Evolutionary conservation across 2,888 invertebrate genomes (phyloP).

Genomic region (Hoplodrina ambigua): DNA sequence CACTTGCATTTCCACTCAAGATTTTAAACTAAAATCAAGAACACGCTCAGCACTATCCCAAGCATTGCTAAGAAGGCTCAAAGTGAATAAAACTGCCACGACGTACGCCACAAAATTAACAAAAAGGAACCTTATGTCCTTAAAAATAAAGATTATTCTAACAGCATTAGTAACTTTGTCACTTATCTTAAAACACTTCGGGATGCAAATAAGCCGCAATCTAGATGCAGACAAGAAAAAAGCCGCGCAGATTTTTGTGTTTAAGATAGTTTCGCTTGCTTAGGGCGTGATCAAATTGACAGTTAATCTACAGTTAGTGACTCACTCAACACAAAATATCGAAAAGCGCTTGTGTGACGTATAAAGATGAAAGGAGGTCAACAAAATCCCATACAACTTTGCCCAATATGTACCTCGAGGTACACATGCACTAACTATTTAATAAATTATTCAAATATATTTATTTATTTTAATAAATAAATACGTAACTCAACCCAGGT

Average conservation of each 20-base stretch:
- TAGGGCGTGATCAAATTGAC: not conserved
- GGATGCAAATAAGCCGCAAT: slow-evolving; percentile 69
- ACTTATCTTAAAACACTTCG: slow-evolving; percentile 66
- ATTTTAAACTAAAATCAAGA: slow-evolving; percentile 43
- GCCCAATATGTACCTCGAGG: too few species aligned
- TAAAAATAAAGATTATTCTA: not conserved
- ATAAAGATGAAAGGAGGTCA: too few species aligned
- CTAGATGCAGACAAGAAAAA: slow-evolving; percentile 64
- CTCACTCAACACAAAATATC: too few species aligned
- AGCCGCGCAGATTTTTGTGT: slow-evolving; percentile 50
- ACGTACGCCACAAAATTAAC: not conserved
- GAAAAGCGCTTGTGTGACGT: too few species aligned
- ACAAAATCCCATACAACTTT: too few species aligned
- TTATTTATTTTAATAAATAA: too few species aligned
- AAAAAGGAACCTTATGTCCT: slow-evolving; percentile 10
- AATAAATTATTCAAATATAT: too few species aligned
- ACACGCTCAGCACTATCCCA: slow-evolving; percentile 53
- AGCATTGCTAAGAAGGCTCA: slow-evolving; percentile 50
- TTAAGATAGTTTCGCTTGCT: slow-evolving; percentile 38
- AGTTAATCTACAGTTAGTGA: too few species aligned
- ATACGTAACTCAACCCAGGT: too few species aligned
- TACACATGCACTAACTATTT: too few species aligned
- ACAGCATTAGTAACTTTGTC: slow-evolving; percentile 42
- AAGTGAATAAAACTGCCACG: slow-evolving; percentile 49
- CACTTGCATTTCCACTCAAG: slow-evolving; percentile 17